phyloP scores from a whole-genome alignment of 2,888 invertebrate species.

The Drosophila koepferae region DNA sequence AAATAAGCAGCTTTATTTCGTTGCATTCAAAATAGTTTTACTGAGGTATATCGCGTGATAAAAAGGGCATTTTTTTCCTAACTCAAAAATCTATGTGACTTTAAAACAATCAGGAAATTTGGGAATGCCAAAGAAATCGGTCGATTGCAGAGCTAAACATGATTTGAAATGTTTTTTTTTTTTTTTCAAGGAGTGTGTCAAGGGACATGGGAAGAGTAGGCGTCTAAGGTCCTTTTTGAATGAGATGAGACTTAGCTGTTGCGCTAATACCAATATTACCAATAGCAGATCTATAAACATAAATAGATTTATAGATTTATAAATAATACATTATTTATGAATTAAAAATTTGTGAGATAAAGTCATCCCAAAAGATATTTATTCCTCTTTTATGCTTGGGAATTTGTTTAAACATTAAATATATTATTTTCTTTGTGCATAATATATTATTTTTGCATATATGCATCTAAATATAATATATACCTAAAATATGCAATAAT shows the following conservation, averaged over 20 bases:
- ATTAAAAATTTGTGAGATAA: too few species aligned
- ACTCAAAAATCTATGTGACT: neutral
- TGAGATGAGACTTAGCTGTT: neutral
- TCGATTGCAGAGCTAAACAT: neutral
- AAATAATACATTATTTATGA: neutral
- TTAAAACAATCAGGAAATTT: neutral
- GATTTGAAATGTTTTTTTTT: neutral
- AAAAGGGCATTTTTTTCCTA: neutral
- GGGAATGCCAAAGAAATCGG: neutral
- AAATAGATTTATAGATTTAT: neutral
- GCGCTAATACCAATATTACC: neutral
- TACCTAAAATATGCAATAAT: neutral
- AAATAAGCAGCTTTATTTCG: constrained; percentile 10
- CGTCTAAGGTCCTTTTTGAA: neutral
- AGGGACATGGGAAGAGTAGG: neutral
- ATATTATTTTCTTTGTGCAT: too few species aligned
- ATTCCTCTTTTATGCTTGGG: too few species aligned
- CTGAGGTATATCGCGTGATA: constrained; percentile 5
- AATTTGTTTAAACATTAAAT: too few species aligned
- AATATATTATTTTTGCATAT: too few species aligned
- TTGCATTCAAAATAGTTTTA: constrained; percentile 4
- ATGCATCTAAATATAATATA: neutral
- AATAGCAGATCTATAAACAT: neutral
- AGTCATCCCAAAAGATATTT: too few species aligned
- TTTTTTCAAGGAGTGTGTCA: too few species aligned